A percentile compares a stretch with the other conserved stretches of the same genome.
Conservation (phyloP, 2,113 vertebrate genomes). For the Narcine bancroftii region DNA sequence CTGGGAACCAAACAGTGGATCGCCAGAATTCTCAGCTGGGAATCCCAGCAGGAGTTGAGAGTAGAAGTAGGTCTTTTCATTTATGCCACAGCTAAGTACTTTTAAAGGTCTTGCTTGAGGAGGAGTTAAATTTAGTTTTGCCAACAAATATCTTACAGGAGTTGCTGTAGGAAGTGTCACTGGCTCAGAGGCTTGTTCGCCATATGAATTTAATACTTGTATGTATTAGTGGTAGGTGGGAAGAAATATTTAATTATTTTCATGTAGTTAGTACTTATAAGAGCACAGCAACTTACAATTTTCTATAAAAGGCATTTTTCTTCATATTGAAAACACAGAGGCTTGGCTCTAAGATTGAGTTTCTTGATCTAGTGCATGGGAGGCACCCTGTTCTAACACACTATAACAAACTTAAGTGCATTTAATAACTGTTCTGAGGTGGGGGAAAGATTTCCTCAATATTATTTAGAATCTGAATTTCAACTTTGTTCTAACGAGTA, state of each 20-base stretch:
- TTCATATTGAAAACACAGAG: not conserved
- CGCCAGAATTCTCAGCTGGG: conserved; percentile 35
- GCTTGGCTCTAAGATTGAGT: not conserved
- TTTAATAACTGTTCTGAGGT: not conserved
- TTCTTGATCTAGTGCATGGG: not conserved
- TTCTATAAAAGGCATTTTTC: not conserved
- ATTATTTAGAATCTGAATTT: not conserved
- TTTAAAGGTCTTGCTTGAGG: not conserved
- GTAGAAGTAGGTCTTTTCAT: conserved; percentile 11
- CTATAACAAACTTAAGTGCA: not conserved
- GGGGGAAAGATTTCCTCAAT: not conserved
- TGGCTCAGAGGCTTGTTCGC: not conserved
- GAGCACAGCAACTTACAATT: not conserved
- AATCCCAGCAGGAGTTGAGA: conserved; percentile 27
- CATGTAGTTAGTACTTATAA: not conserved
- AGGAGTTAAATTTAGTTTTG: conserved; percentile 25
- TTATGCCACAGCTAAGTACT: conserved; percentile 6
- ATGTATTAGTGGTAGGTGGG: not conserved
- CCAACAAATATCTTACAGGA: conserved; percentile 15
- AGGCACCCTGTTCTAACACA: not conserved
- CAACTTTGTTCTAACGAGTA: not conserved
- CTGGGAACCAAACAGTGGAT: conserved; percentile 5
- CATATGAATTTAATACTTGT: not conserved
- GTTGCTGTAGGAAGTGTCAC: conserved; percentile 1
- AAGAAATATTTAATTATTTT: conserved; percentile 2